Conservation (phyloP, 2,888 invertebrate species). For the Lycaena phlaeas region DNA sequence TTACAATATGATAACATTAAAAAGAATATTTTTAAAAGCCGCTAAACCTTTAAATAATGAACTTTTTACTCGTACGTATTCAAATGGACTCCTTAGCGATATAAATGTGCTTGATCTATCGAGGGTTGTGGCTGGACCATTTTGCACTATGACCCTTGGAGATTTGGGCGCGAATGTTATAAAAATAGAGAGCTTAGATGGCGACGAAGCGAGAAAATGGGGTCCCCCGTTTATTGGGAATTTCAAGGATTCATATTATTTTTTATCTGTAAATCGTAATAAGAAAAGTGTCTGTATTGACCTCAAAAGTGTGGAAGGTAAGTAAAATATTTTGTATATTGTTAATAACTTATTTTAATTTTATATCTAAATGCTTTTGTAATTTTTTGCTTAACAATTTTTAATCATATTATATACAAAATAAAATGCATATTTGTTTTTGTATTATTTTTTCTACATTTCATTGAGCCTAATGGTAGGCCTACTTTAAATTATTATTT, state of each 20-base stretch:
- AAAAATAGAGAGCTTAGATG: slow-evolving; percentile 89
- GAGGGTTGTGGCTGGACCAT: slow-evolving; percentile 93
- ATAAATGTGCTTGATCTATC: slow-evolving; percentile 85
- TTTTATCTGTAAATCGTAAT: slow-evolving; percentile 91
- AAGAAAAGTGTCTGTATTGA: slow-evolving; percentile 94
- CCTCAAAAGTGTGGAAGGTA: slow-evolving; percentile 80
- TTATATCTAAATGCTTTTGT: no score
- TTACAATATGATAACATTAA: slow-evolving; percentile 14
- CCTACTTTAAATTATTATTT: no score
- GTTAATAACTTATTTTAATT: no score
- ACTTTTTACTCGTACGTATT: slow-evolving; percentile 12
- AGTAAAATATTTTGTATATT: slow-evolving; percentile 19
- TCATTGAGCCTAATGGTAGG: no score
- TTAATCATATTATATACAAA: no score
- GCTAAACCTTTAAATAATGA: slow-evolving; percentile 10
- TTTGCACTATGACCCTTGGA: slow-evolving; percentile 93
- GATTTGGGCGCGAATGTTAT: slow-evolving; percentile 95
- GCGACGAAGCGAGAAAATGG: slow-evolving; percentile 93
- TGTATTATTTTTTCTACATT: no score
- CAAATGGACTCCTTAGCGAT: slow-evolving; percentile 75
- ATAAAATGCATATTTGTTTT: no score
- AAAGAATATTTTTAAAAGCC: slow-evolving; percentile 14
- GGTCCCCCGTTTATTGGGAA: slow-evolving; percentile 88
- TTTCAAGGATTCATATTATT: slow-evolving; percentile 84
- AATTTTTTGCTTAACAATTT: no score